These are phyloP conservation scores for Allygus modestus DNA, from an alignment of 2,888 invertebrate genomes.

Conservation along the genomic window DNA sequence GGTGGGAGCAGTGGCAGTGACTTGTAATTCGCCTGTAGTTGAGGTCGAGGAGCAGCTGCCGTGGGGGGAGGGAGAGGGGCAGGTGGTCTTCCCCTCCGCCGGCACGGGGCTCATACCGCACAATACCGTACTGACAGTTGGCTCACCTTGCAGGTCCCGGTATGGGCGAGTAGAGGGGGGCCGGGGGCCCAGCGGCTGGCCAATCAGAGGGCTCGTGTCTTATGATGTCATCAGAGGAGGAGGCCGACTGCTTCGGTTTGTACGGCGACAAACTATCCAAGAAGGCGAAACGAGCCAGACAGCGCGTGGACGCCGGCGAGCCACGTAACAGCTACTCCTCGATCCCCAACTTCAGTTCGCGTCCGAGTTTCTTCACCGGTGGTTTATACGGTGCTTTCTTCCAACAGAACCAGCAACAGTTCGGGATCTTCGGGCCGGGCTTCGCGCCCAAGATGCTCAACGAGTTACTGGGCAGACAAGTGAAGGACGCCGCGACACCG, in stretches of 20 bases:
- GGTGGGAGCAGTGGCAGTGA: background rate
- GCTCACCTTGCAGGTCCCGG: slow-evolving; percentile 70
- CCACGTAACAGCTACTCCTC: slow-evolving; percentile 95
- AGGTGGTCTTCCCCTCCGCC: slow-evolving; percentile 62
- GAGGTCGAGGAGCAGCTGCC: slow-evolving; percentile 54
- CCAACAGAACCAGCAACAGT: slow-evolving; percentile 84
- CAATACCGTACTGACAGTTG: slow-evolving; percentile 70
- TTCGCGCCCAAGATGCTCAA: slow-evolving; percentile 93
- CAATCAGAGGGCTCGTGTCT: slow-evolving; percentile 89
- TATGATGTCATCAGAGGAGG: slow-evolving; percentile 98
- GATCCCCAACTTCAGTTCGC: slow-evolving; percentile 86
- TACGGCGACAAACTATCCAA: slow-evolving; percentile 95
- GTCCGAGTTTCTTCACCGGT: slow-evolving; percentile 90
- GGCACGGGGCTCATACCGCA: slow-evolving; percentile 64
- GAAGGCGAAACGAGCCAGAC: slow-evolving; percentile 95
- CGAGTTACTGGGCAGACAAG: slow-evolving; percentile 90
- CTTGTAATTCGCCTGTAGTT: too few species aligned
- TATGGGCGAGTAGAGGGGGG: slow-evolving; percentile 71
- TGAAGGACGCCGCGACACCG: slow-evolving; percentile 81
- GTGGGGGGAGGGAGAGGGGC: slow-evolving; percentile 66
- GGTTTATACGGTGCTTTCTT: slow-evolving; percentile 93
- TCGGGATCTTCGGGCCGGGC: slow-evolving; percentile 89
- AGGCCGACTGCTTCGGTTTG: slow-evolving; percentile 95
- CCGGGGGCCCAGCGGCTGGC: slow-evolving; percentile 78
- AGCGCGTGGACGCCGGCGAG: slow-evolving; percentile 97